Conservation (phyloP, 2,113 vertebrate genomes). For the Thamnophis sirtalis region DNA sequence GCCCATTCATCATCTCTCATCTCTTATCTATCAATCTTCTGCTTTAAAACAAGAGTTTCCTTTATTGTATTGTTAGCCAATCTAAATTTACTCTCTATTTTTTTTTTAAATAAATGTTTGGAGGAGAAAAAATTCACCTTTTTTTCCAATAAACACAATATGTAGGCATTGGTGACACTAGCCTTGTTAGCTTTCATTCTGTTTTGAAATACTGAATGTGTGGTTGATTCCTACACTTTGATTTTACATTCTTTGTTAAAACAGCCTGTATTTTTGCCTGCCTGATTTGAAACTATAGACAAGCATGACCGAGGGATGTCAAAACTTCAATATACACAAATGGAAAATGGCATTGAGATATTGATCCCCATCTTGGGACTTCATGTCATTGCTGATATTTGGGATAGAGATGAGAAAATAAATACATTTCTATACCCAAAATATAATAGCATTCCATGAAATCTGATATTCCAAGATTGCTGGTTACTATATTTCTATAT, state of each 20-base stretch:
- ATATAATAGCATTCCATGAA: background rate
- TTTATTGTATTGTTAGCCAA: background rate
- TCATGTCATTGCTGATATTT: too few relatives aligned
- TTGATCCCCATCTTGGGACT: background rate
- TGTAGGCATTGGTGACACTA: background rate
- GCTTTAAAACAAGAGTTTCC: background rate
- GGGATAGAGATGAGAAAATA: background rate
- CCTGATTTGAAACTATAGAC: background rate
- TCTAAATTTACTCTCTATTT: background rate
- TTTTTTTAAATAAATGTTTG: background rate
- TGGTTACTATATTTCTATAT: background rate
- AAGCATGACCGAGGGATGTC: background rate
- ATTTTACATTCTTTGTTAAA: background rate
- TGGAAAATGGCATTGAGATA: background rate
- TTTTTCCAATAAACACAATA: background rate
- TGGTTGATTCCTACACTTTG: background rate
- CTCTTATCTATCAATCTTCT: background rate
- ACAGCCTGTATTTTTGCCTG: background rate
- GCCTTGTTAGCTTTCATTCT: background rate
- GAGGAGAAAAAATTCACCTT: background rate
- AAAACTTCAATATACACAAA: background rate
- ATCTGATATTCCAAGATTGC: background rate
- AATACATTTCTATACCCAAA: background rate
- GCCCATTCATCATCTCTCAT: background rate
- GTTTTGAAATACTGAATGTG: background rate